Conservation (phyloP, 2,888 invertebrate species). For the Bellardia pandia region DNA sequence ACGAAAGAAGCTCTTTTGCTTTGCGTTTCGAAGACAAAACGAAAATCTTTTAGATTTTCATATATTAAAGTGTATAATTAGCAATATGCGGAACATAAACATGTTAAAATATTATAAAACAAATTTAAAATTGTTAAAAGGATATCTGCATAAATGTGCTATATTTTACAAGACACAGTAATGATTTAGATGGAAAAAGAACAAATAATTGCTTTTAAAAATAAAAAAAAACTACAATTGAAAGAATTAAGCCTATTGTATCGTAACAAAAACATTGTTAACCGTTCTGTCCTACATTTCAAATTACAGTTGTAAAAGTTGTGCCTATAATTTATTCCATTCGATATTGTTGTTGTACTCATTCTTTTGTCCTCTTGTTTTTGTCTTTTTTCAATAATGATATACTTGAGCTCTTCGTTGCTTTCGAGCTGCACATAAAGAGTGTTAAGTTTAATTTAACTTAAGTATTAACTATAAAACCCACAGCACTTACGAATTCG, state of each 20-base stretch:
- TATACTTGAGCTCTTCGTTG: slow-evolving; percentile 9
- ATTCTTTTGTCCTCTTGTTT: neutral
- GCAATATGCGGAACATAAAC: no score
- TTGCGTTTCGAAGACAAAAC: no score
- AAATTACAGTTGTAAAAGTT: neutral
- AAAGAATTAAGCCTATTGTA: neutral
- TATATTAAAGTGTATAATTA: no score
- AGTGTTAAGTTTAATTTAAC: slow-evolving; percentile 49
- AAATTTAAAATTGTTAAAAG: no score
- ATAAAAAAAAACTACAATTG: neutral
- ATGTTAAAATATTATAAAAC: no score
- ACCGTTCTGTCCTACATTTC: neutral
- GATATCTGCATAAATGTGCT: no score
- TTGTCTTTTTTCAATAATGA: slow-evolving; percentile 22
- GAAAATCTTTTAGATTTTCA: no score
- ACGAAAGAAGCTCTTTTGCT: no score
- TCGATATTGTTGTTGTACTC: neutral
- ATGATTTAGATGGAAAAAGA: no score
- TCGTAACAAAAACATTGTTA: neutral
- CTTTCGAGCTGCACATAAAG: slow-evolving; percentile 34
- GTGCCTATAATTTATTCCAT: slow-evolving; percentile 29
- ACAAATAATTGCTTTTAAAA: no score
- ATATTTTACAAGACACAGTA: no score
- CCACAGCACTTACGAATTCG: slow-evolving; percentile 19
- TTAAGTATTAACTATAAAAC: slow-evolving; percentile 48